Base-by-base conservation (phyloP, 2,888 invertebrate species). In the Drosophila nigricruria region DNA sequence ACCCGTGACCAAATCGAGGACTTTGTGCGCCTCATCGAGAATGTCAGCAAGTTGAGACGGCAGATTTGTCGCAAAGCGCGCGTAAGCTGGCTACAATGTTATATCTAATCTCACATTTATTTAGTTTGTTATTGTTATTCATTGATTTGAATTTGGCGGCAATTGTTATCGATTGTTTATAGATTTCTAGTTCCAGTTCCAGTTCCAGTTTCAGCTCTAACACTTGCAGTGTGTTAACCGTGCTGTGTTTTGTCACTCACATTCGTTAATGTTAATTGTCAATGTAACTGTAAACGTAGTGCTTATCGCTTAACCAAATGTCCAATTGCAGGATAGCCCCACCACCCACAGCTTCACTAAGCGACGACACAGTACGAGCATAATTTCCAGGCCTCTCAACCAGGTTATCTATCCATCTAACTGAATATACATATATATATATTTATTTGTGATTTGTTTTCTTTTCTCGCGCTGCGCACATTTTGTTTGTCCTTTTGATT, bases 31-130 rank as follows among this genome's bases (percentile, higher is more conserved):
- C 97, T 96, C 92, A 96, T 96, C 82, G 98, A 97, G 93, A 95
- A 95, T 92, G 95, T 98, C 75, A 98, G 98, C 93, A 97, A 97
- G 93, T 96, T 98, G 90, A 96, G 97, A 92, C 94, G 97, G 78
- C 95, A 96, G 5, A 94, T 94, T 79, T 94, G 94, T 76, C 96
- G 96, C 89, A 97, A 96, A 92, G 94, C 95, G 47, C 94, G 96
- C 95, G 97, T 97, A 95, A 95, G 95, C 59, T 68, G 36, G 10
- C 23, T 94, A 75, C 66, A 42, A 53, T 62, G 27, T 53, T 38
- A 14, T 2, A 30, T 16, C 1, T 12, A 16, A 50, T 69, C 34
- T 58, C 43, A n/a, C 12, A 43, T 47, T 30, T 40, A 34, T 40
- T 40, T 45, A 71, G 42, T 70, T 64, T 59, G 38, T 74, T 57